Base-by-base conservation (phyloP, 2,113 vertebrate genomes). In the Bujurquina vittata region DNA sequence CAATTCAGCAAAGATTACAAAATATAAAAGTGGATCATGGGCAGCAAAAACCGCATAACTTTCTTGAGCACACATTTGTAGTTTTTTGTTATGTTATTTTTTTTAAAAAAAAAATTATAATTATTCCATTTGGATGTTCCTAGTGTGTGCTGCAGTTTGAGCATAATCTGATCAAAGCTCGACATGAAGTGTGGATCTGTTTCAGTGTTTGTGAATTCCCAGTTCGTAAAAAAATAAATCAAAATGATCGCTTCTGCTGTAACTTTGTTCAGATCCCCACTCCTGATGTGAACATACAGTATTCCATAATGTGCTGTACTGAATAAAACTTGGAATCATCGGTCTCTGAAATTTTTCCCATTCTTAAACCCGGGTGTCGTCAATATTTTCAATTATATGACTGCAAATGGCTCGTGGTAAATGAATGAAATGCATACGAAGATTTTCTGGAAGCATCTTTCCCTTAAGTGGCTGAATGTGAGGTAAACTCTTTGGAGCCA, bases 291-390 rank as follows among this genome's bases (percentile, higher is more conserved):
- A 93, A 84, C 86, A 65, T 65, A 15, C 89, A 84, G 79, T 86
- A 67, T 76, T 29, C 75, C 61, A 35, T 77, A 81, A 77, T 85
- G 83, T 87, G 80, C 85, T 78, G 83, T 65, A 78, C 78, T 75
- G 88, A 95, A 95, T 95, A 94, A 93, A 93, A 91, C 79, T 60
- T 90, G 88, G 88, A 92, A 91, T 87, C 78, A 78, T 86, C 63
- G 2, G 63, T 79, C 75, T 90, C 75, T 82, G 22, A 54, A 43
- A 37, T 84, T 5, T 52, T 76, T 80, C 54, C 59, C 14, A 63
- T 33, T 9, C 58, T 23, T 74, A 2, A 52, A 69, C 3, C 10
- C 5, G 11, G 11, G 0, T 1, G 3, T 49, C 40, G 46, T 69
- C 40, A 49, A 33, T 2, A 69, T 23, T 17, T 56, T 35, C 4